These are phyloP conservation scores for Podarcis lilfordi DNA, from an alignment of 2,797 vertebrate species.

Conservation along the genomic window DNA sequence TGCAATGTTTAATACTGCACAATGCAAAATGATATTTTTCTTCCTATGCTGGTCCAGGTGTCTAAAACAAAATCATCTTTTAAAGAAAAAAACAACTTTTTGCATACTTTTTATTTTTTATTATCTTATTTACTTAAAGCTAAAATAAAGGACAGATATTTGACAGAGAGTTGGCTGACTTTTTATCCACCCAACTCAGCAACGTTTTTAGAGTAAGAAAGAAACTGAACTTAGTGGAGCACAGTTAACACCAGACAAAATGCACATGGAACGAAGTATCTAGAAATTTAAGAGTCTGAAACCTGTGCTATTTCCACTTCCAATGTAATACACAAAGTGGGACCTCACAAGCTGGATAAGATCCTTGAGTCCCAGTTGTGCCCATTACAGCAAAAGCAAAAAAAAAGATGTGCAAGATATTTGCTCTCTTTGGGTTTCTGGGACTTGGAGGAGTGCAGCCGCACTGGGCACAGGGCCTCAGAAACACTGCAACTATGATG, in stretches of 20 bases:
- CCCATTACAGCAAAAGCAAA: background rate
- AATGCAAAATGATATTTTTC: background rate
- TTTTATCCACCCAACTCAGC: background rate
- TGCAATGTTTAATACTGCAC: background rate
- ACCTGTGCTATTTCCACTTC: background rate
- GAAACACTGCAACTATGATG: too few species aligned
- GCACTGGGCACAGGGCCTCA: too few species aligned
- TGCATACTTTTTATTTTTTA: too few species aligned
- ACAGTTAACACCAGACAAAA: background rate
- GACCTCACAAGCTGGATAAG: background rate
- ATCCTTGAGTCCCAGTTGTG: background rate
- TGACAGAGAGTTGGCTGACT: background rate
- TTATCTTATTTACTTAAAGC: too few species aligned
- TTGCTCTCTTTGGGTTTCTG: background rate
- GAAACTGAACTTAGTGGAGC: background rate
- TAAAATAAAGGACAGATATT: background rate
- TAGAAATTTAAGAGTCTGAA: background rate
- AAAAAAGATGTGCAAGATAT: background rate
- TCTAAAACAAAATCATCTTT: background rate
- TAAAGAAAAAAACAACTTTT: background rate
- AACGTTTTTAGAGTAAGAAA: background rate
- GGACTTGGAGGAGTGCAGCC: too few species aligned
- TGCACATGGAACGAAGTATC: background rate
- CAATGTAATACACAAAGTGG: background rate
- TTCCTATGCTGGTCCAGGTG: constrained; percentile 2